Conservation (phyloP, 1,140 invertebrate species). For the Cydia pomonella region DNA sequence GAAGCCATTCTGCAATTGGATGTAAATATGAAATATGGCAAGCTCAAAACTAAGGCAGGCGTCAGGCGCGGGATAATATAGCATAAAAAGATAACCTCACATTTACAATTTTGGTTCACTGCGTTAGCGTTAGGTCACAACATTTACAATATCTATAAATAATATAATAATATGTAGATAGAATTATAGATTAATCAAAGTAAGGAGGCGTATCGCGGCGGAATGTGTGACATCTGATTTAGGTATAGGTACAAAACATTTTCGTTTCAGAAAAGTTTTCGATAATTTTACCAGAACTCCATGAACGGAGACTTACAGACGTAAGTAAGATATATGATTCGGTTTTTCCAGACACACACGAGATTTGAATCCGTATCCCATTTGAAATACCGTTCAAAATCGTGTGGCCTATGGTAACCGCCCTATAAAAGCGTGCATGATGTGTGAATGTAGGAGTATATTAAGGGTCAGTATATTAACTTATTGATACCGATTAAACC, state of each 20-base stretch:
- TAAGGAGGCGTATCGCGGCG: background rate
- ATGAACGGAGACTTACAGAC: constrained; percentile 31
- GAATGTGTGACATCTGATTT: background rate
- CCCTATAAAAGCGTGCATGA: constrained; percentile 7
- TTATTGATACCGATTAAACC: background rate
- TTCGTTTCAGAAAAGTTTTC: constrained; percentile 48
- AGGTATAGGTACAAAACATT: constrained; percentile 33
- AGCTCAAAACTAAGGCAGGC: constrained; percentile 17
- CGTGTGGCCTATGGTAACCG: background rate
- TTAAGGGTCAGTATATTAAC: constrained; percentile 28
- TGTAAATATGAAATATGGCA: background rate
- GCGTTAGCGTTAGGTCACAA: background rate
- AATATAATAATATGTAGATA: constrained; percentile 9
- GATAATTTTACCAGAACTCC: constrained; percentile 51
- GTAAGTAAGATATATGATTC: constrained; percentile 22
- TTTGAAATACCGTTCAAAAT: constrained; percentile 25
- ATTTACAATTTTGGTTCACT: background rate
- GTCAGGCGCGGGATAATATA: constrained; percentile 10
- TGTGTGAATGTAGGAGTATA: constrained; percentile 30
- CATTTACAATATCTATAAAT: constrained; percentile 11
- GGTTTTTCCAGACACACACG: background rate
- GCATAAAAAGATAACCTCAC: background rate
- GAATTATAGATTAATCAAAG: constrained; percentile 11
- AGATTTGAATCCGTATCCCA: constrained; percentile 31
- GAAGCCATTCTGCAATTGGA: background rate